Evolutionary conservation across 2,113 vertebrate genomes (phyloP).

Genomic region (Eulemur macaco): DNA sequence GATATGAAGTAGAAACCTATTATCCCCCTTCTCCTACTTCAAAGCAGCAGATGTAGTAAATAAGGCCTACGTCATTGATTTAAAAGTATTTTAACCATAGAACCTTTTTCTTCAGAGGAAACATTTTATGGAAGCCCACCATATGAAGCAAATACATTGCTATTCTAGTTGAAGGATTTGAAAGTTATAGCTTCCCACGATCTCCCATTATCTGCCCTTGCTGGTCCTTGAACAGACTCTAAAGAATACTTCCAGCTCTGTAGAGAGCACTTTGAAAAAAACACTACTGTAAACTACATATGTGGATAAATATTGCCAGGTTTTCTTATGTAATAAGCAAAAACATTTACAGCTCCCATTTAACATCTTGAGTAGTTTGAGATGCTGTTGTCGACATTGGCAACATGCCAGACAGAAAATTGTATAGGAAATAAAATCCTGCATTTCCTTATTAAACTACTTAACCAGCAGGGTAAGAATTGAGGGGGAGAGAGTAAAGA

Average conservation of each 20-base stretch:
- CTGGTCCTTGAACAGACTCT: background rate
- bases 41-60: background rate
- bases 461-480: slow-evolving; percentile 10
- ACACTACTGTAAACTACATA: background rate
- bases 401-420: background rate
- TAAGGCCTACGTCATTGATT: background rate
- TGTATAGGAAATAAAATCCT: slow-evolving; percentile 38
- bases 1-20: background rate
- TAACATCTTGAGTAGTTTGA: slow-evolving; percentile 25
- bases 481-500: background rate
- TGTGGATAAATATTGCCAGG: slow-evolving; percentile 1
- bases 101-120: background rate
- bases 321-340: slow-evolving; percentile 1
- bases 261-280: background rate
- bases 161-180: background rate
- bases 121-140: background rate
- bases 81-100: background rate
- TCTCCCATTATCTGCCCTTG: background rate
- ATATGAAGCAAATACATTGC: background rate
- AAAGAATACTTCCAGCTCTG: background rate
- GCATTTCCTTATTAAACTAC: slow-evolving; percentile 44
- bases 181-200: background rate
- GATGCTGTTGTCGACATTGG: slow-evolving; percentile 28
- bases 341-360: background rate
- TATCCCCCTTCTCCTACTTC: background rate